Evolutionary conservation across 2,888 invertebrate species (phyloP).

Genomic region (Tuta absoluta): DNA sequence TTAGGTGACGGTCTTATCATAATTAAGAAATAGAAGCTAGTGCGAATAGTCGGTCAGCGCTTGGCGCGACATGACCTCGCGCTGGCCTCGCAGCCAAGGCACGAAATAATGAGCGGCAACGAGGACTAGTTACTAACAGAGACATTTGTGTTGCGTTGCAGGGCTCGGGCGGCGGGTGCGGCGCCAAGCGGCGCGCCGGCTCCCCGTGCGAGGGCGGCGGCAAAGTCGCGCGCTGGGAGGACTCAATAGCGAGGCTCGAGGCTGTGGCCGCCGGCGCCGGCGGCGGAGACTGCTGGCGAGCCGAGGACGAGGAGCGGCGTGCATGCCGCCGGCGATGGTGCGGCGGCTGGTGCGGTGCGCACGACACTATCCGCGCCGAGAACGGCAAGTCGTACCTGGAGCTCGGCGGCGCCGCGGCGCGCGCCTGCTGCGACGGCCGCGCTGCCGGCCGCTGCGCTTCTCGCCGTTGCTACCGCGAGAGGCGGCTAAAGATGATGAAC

Average conservation of each 20-base stretch:
- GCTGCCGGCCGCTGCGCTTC: slow-evolving; percentile 89
- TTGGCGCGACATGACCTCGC: slow-evolving; percentile 24
- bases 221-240: slow-evolving; percentile 78
- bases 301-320: slow-evolving; percentile 78
- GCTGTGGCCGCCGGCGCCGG: slow-evolving; percentile 83
- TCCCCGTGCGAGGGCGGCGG: slow-evolving; percentile 77
- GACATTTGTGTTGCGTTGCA: slow-evolving; percentile 55
- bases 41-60: slow-evolving; percentile 13
- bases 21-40: slow-evolving; percentile 10
- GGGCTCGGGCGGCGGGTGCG: slow-evolving; percentile 80
- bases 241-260: slow-evolving; percentile 75
- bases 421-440: slow-evolving; percentile 88
- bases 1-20: neutral
- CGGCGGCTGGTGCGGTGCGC: slow-evolving; percentile 80
- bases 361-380: slow-evolving; percentile 93
- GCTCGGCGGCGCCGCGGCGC: slow-evolving; percentile 89
- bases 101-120: slow-evolving; percentile 20
- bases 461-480: slow-evolving; percentile 90
- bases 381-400: slow-evolving; percentile 95
- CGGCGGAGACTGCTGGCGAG: slow-evolving; percentile 82
- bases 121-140: slow-evolving; percentile 25
- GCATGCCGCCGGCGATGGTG: slow-evolving; percentile 81
- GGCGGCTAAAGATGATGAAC: slow-evolving; percentile 93
- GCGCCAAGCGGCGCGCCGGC: slow-evolving; percentile 78
- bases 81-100: slow-evolving; percentile 26